Evolutionary conservation across 2,888 invertebrate species (phyloP).

Genomic region (Hypena proboscidalis): DNA sequence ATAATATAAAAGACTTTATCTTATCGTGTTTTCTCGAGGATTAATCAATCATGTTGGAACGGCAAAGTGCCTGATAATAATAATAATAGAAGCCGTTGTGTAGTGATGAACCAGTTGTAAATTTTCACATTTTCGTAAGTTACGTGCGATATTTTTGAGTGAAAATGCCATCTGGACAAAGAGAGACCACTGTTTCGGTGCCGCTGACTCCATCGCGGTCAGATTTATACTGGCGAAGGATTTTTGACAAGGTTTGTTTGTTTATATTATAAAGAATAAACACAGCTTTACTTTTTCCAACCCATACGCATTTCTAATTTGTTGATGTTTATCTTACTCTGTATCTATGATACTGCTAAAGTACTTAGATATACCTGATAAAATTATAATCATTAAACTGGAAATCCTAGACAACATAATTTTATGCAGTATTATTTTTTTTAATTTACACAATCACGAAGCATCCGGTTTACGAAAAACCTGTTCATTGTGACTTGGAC

Average conservation of each 20-base stretch:
- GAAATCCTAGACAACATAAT: too few species aligned
- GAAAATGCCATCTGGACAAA: constrained; percentile 70
- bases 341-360: too few species aligned
- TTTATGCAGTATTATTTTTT: constrained; percentile 5
- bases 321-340: too few species aligned
- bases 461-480: constrained; percentile 15
- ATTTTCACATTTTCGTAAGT: constrained; percentile 41
- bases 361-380: too few species aligned
- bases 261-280: constrained; percentile 6
- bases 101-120: constrained; percentile 52
- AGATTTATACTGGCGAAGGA: constrained; percentile 79
- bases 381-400: too few species aligned
- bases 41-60: constrained; percentile 61
- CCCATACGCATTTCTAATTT: too few species aligned
- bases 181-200: constrained; percentile 72
- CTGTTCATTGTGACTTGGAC: constrained; percentile 6
- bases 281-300: too few species aligned
- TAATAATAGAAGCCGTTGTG: constrained; percentile 31
- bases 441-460: background rate
- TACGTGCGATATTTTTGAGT: constrained; percentile 42
- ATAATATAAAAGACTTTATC: constrained; percentile 53
- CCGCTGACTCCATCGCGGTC: constrained; percentile 76
- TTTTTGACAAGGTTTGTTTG: constrained; percentile 78
- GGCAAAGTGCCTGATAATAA: constrained; percentile 39
- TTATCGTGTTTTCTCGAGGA: constrained; percentile 54